Conservation (phyloP, 2,888 invertebrate species). For the Drosophila helvetica region DNA sequence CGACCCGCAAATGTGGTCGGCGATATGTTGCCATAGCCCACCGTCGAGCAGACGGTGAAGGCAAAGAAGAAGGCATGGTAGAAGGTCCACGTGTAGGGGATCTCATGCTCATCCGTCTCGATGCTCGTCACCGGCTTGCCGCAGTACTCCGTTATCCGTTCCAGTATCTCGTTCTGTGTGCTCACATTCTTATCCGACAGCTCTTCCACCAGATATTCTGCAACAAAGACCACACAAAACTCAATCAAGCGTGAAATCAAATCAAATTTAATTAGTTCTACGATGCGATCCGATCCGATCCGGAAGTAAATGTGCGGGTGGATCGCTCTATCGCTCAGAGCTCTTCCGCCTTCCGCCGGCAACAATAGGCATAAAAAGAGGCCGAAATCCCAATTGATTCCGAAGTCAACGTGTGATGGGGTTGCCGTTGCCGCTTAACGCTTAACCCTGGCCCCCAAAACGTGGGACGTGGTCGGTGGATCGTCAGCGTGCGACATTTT, state of each 20-base stretch:
- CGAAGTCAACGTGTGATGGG: conserved; percentile 11
- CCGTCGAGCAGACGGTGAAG: conserved; percentile 95
- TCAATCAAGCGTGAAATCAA: conserved; percentile 56
- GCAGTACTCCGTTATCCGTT: conserved; percentile 89
- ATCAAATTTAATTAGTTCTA: conserved; percentile 64
- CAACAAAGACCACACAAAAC: conserved; percentile 4
- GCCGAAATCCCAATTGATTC: conserved; percentile 17
- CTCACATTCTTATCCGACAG: conserved; percentile 75
- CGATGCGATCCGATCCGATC: conserved; percentile 54
- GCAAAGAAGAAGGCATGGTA: conserved; percentile 96
- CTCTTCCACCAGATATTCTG: conserved; percentile 81
- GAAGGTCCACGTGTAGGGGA: conserved; percentile 91
- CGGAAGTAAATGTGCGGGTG: conserved; percentile 60
- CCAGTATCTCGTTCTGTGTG: conserved; percentile 79
- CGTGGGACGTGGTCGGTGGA: neutral
- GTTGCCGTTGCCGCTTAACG: neutral
- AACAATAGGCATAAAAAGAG: conserved; percentile 22
- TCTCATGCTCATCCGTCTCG: conserved; percentile 86
- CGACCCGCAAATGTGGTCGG: conserved; percentile 92
- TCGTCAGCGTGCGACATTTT: conserved; percentile 19
- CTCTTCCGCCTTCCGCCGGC: conserved; percentile 1
- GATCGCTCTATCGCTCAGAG: conserved; percentile 49
- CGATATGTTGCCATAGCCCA: conserved; percentile 95
- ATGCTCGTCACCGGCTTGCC: conserved; percentile 89
- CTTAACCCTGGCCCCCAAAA: neutral